Evolutionary conservation across 1,140 invertebrate genomes (phyloP).

Genomic region (Sarcophaga bullata): DNA sequence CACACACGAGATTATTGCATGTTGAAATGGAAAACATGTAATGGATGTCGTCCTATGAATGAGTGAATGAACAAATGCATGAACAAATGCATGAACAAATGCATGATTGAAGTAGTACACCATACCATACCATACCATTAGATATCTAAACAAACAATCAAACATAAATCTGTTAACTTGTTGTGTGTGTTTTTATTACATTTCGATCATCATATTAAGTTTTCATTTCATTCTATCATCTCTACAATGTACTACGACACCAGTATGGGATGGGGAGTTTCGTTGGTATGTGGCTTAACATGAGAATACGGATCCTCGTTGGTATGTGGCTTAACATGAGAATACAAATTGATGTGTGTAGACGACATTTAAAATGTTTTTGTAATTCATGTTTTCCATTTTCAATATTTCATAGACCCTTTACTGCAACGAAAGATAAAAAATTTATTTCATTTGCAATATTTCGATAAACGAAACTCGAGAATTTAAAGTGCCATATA

Average conservation of each 20-base stretch:
- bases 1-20: no score
- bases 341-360: background rate
- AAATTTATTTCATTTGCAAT: no score
- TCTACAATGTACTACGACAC: background rate
- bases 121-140: background rate
- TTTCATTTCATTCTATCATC: background rate
- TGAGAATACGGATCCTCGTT: no score
- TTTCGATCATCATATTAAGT: background rate
- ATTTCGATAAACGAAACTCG: no score
- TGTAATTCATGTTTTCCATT: background rate
- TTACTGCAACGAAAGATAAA: no score
- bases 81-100: no score
- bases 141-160: background rate
- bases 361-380: background rate
- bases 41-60: no score
- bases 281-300: background rate
- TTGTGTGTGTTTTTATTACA: background rate
- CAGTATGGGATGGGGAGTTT: background rate
- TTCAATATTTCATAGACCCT: no score
- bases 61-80: no score
- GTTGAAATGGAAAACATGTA: no score
- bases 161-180: background rate
- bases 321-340: background rate
- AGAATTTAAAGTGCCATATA: no score
- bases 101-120: background rate